Evolutionary conservation across 2,888 invertebrate species (phyloP).

Genomic region (Philereme transversata): DNA sequence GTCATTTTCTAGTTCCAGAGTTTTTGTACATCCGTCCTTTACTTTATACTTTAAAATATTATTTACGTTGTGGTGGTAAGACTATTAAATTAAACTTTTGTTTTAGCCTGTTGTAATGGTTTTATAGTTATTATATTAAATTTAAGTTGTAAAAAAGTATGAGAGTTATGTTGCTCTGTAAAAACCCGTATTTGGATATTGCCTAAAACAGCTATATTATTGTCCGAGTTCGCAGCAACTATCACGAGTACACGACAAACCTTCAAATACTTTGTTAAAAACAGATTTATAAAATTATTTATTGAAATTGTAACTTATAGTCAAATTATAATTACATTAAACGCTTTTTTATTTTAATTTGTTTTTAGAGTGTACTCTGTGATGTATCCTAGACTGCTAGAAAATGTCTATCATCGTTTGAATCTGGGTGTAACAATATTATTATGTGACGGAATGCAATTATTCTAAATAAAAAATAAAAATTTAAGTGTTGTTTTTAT

Average conservation of each 20-base stretch:
- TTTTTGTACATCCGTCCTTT: no score
- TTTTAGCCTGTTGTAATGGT: conserved; percentile 64
- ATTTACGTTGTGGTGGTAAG: conserved; percentile 39
- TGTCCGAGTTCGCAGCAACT: conserved; percentile 7
- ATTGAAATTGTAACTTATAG: no score
- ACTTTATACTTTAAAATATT: conserved; percentile 13
- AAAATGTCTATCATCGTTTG: conserved; percentile 64
- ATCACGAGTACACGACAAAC: conserved; percentile 25
- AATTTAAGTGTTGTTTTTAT: conserved; percentile 17
- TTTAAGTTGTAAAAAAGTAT: conserved; percentile 71
- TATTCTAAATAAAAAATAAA: conserved; percentile 67
- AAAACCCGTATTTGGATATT: conserved; percentile 28
- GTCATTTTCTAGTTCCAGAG: no score
- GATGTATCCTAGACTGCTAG: conserved; percentile 67
- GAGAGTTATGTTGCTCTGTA: conserved; percentile 60
- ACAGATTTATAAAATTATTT: no score
- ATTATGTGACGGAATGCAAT: conserved; percentile 76
- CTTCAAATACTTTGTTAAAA: no score
- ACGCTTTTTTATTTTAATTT: background rate
- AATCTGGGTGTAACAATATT: conserved; percentile 74
- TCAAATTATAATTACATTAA: no score
- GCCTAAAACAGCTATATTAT: conserved; percentile 17
- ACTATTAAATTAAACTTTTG: conserved; percentile 40
- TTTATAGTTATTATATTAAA: conserved; percentile 64
- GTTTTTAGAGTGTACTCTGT: conserved; percentile 52